Evolutionary conservation across 1,140 invertebrate genomes (phyloP), one percentile per base, ranked within the genome.

Genomic region (Onthophagus taurus): DNA sequence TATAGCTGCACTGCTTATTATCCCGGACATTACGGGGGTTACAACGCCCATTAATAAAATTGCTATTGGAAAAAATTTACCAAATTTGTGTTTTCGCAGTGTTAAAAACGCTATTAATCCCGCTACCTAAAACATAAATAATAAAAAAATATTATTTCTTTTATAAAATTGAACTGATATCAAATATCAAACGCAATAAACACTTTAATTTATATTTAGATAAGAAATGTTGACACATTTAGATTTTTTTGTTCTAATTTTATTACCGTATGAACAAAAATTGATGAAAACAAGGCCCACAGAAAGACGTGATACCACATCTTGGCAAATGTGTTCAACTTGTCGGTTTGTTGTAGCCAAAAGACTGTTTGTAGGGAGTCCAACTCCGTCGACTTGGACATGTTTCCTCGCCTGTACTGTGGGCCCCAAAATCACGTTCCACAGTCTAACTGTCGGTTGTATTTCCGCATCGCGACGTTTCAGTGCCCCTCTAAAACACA

Each of bases 231-330:
- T n/a, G n/a, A n/a, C n/a, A 26, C 24, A 26, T 26, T 26, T 26
- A 26, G 6, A 26, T 6, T n/a, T 26, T 7, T 26, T 7, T 26
- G 6, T 6, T 26, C 6, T 6, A 26, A 26, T 7, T 8, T 7
- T 49, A 57, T 54, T 53, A 65, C 61, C 13, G 83, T 79, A 66
- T 96, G 91, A 34, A 95, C 86, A 61, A 95, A 80, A 57, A 94
- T 76, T 16, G 90, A 95, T 11, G 90, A 93, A 62, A 92, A 89
- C 53, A 96, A 70, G 12, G 89, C 87, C 89, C 89, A 95, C 42
- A 95, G 69, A 71, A 92, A 92, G 54, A 95, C 81, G 57, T 91
- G 84, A 66, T 94, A 95, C 90, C 90, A 95, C 83, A 96, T 96
- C 67, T 93, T 90, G 71, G 76, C 65, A 70, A 83, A 80, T 26